A percentile compares a stretch with the other conserved stretches of the same genome.
Evolutionary conservation across 1,140 invertebrate genomes (phyloP).

Genomic region (Heliconius hewitsoni): DNA sequence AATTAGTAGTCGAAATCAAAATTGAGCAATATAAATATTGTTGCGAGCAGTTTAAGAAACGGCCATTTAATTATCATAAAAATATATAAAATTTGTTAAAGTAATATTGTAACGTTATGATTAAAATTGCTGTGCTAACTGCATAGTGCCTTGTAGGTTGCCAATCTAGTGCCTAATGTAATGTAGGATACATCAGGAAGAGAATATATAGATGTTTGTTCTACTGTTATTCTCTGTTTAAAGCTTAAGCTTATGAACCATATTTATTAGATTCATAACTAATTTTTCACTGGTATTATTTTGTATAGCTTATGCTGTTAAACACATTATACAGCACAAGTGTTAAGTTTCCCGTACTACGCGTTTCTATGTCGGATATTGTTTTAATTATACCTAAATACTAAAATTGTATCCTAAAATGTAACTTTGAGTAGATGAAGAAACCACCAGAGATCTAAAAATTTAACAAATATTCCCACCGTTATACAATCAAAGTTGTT

Average conservation of each 20-base stretch:
- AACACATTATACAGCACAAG: constrained; percentile 6
- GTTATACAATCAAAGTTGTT: constrained; percentile 71
- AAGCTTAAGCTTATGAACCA: constrained; percentile 43
- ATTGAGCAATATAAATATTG: constrained; percentile 44
- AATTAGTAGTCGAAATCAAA: constrained; percentile 28
- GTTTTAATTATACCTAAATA: constrained; percentile 39
- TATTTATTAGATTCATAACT: constrained; percentile 35
- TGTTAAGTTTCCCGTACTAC: constrained; percentile 17
- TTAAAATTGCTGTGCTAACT: constrained; percentile 79
- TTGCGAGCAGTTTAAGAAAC: constrained; percentile 45
- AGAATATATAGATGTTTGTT: constrained; percentile 59
- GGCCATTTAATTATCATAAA: constrained; percentile 40
- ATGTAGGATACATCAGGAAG: constrained; percentile 73
- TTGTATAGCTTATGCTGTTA: constrained; percentile 32
- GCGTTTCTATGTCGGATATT: constrained; percentile 39
- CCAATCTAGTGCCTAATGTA: constrained; percentile 82
- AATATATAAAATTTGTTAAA: constrained; percentile 54
- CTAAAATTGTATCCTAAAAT: constrained; percentile 40
- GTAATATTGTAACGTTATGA: constrained; percentile 43
- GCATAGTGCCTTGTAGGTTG: constrained; percentile 82
- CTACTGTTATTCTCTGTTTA: constrained; percentile 55
- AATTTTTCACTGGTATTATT: constrained; percentile 30
- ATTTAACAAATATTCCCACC: constrained; percentile 74
- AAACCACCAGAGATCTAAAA: constrained; percentile 72
- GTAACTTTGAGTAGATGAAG: constrained; percentile 54